Conservation (phyloP, 2,888 invertebrate genomes). For the Herminia tarsipennalis region DNA sequence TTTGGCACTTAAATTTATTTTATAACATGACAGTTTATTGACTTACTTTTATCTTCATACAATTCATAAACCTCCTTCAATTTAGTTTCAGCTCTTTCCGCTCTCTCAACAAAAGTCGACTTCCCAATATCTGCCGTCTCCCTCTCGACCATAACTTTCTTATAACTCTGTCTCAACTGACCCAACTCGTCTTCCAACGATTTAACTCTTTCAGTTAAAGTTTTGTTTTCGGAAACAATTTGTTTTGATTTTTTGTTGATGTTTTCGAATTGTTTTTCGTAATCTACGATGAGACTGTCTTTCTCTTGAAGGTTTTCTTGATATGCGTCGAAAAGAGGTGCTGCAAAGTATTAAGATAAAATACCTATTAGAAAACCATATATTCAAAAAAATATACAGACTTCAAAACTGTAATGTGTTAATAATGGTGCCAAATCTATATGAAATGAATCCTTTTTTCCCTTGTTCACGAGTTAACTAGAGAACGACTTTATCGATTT, state of each 20-base stretch:
- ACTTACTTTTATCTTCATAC: slow-evolving; percentile 90
- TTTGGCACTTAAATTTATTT: background rate
- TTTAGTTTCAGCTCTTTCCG: slow-evolving; percentile 89
- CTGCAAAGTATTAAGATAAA: no score
- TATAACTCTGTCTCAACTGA: slow-evolving; percentile 73
- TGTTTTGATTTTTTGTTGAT: slow-evolving; percentile 90
- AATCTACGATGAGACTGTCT: slow-evolving; percentile 89
- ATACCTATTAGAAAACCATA: no score
- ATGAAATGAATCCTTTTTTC: no score
- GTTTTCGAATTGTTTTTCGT: slow-evolving; percentile 89
- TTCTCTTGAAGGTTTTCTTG: slow-evolving; percentile 92
- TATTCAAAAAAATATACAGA: no score
- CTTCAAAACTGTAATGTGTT: no score
- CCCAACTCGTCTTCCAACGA: slow-evolving; percentile 64
- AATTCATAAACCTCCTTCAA: slow-evolving; percentile 89
- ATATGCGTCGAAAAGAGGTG: slow-evolving; percentile 91
- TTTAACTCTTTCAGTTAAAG: slow-evolving; percentile 74
- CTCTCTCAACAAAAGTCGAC: slow-evolving; percentile 86
- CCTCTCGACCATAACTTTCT: slow-evolving; percentile 71
- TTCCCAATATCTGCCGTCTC: slow-evolving; percentile 78
- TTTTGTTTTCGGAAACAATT: slow-evolving; percentile 89
- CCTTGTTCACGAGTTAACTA: no score
- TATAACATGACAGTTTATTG: background rate
- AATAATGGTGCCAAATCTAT: no score
- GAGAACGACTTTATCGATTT: no score